Base-by-base conservation (phyloP, 2,797 vertebrate species). In the Parauchenoglanis ngamensis region DNA sequence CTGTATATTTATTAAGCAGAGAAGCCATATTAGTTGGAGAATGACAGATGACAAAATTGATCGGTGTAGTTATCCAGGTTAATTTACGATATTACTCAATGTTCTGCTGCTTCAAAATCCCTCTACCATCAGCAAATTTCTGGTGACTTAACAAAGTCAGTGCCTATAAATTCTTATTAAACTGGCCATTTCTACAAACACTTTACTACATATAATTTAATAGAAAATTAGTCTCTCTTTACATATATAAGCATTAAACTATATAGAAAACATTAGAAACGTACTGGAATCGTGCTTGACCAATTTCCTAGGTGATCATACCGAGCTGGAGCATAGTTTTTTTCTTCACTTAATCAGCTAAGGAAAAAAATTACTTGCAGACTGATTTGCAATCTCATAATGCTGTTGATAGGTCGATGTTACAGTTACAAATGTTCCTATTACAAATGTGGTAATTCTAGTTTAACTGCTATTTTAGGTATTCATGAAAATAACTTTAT, bases 1-100 rank as follows among this genome's bases (percentile, higher is more conserved):
- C 5, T 70, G 49, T 28, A 82, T 82, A 46, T 81, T 67, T 68
- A 49, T 68, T 21, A 67, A 68, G 61, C 7, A 40, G 78, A 61
- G 44, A n/a, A 65, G 63, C 31, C 11, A 21, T 11, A 19, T 35
- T 57, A 21, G 28, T 25, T 79, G 25, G 19, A 59, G 40, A 40
- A 57, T 2, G 7, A 23, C 54, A 79, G 52, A 35, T 78, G 76
- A 11, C 28, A 40, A 3, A 79, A 8, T 59, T 59, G 28, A 59
- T 79, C 21, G 7, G 17, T 57, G 49, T 28, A 54, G 28, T 78
- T 59, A 80, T 80, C 10, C 4, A 59, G 77, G 35, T 15, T 25
- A 59, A 78, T 57, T 61, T 35, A 12, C 59, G 21, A 23, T 63
- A 46, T 46, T 46, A 25, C 13, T 63, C 35, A 59, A n/a, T 61